Evolutionary conservation across 2,797 vertebrate species (phyloP), one percentile per base, ranked within the genome.

Genomic region (Parambassis ranga): DNA sequence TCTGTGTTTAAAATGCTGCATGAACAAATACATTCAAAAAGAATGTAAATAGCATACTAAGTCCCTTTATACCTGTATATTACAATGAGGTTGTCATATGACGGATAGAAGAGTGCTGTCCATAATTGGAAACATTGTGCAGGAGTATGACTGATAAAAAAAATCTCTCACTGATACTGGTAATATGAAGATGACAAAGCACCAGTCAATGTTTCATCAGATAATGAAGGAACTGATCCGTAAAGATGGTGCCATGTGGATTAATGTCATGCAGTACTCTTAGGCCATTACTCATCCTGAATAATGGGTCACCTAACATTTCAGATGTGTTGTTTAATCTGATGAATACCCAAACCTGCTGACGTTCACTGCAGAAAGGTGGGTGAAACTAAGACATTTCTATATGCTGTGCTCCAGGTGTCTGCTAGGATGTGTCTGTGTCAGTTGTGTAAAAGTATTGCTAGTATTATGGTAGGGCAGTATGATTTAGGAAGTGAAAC

Each of bases 381-480:
- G 14, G 48, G 38, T 30, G 13, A 28, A 22, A 46, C 47, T 33
- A 33, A 35, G 43, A 44, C 4, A 0, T 63, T 39, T 49, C 26
- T 33, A 13, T 6, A 26, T 27, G 38, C 10, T 35, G 53, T 26
- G 41, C 24, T 48, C 3, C 26, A 15, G 65, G 44, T 22, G 47
- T 44, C 16, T 26, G 44, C 10, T 32, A 20, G 50, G 65, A 35
- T 11, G 13, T 14, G 26, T 48, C 71, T 60, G 66, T 79, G 56
- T 78, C 64, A 47, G 57, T 50, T 58, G 71, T 79, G 63, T 77
- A 53, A 57, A 84, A 83, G 67, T 59, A 43, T 36, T 55, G 62
- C 51, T 64, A 61, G 51, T n/a, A 71, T 61, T 47, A 66, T 33
- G 20, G 56, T 11, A 59, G 66, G 73, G 66, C 71, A 73, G 74